Percentiles rank a stretch among this genome's conserved stretches.
Conservation (phyloP, 2,113 vertebrate genomes). For the Phrynocephalus versicolor region DNA sequence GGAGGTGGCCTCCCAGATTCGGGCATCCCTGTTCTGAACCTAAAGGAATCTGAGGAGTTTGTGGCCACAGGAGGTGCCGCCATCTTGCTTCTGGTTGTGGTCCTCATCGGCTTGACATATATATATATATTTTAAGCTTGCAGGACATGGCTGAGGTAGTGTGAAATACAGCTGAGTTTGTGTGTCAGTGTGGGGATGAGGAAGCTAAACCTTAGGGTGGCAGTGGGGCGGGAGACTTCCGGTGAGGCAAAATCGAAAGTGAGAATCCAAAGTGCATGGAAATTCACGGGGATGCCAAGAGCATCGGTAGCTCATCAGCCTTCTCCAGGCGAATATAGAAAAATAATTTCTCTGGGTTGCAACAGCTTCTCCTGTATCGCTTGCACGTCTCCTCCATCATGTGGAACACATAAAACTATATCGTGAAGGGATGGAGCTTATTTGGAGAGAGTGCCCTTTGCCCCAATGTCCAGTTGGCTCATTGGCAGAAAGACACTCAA, state of each 20-base stretch:
- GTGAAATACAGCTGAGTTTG: constrained; percentile 34
- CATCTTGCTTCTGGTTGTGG: neutral
- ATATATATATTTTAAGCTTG: constrained; percentile 6
- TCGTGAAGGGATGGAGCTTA: no score
- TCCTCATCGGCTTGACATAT: neutral
- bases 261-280: neutral
- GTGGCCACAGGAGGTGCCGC: neutral
- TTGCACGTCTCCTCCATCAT: neutral
- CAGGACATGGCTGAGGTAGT: constrained; percentile 42
- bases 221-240: neutral
- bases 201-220: neutral
- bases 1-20: neutral
- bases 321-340: neutral
- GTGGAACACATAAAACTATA: neutral
- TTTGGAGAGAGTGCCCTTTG: neutral
- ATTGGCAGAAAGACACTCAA: neutral
- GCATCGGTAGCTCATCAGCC: neutral
- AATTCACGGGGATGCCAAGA: constrained; percentile 26
- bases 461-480: neutral
- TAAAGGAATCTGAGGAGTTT: neutral
- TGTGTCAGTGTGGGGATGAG: constrained; percentile 15
- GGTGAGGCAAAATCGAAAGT: constrained; percentile 8
- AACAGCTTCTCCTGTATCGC: constrained; percentile 3
- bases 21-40: neutral
- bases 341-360: neutral